Conservation (phyloP, 2,888 invertebrate species). For the Vesta saturnalis region DNA sequence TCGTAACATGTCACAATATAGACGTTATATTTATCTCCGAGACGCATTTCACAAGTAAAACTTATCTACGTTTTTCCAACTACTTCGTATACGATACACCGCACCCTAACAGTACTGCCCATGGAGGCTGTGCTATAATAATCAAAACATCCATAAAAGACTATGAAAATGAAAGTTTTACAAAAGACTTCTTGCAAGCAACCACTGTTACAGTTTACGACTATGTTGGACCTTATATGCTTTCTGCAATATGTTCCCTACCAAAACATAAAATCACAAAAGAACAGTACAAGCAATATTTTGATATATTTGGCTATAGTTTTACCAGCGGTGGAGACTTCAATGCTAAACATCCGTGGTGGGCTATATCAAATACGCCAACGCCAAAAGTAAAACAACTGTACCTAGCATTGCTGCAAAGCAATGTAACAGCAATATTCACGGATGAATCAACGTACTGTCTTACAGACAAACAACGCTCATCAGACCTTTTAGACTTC, state of each 20-base stretch:
- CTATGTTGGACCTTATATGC: slow-evolving; percentile 8
- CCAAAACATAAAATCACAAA: slow-evolving; percentile 38
- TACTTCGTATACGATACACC: slow-evolving; percentile 11
- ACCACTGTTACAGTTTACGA: slow-evolving; percentile 12
- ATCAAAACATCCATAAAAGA: slow-evolving; percentile 1
- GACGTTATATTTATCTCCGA: slow-evolving; percentile 19
- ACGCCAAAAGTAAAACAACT: slow-evolving; percentile 24
- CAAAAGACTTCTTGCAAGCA: slow-evolving; percentile 12
- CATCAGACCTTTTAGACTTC: slow-evolving; percentile 44
- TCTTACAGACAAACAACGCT: slow-evolving; percentile 41
- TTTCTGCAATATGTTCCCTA: slow-evolving; percentile 39
- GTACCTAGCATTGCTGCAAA: slow-evolving; percentile 15
- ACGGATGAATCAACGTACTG: slow-evolving; percentile 46
- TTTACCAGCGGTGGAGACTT: slow-evolving; percentile 41
- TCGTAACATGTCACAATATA: slow-evolving; percentile 12
- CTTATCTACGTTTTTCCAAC: slow-evolving; percentile 8
- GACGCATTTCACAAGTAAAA: slow-evolving; percentile 18
- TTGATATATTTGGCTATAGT: slow-evolving; percentile 33
- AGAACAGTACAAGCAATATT: slow-evolving; percentile 35
- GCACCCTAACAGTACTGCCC: slow-evolving; percentile 16
- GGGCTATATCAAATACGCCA: slow-evolving; percentile 41
- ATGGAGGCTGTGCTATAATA: neutral
- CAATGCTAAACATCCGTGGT: slow-evolving; percentile 39
- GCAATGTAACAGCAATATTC: slow-evolving; percentile 25
- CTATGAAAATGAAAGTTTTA: neutral